Evolutionary conservation across 2,797 vertebrate species (phyloP), one percentile per base, ranked within the genome.

Genomic region (Coranthus polyacanthus): DNA sequence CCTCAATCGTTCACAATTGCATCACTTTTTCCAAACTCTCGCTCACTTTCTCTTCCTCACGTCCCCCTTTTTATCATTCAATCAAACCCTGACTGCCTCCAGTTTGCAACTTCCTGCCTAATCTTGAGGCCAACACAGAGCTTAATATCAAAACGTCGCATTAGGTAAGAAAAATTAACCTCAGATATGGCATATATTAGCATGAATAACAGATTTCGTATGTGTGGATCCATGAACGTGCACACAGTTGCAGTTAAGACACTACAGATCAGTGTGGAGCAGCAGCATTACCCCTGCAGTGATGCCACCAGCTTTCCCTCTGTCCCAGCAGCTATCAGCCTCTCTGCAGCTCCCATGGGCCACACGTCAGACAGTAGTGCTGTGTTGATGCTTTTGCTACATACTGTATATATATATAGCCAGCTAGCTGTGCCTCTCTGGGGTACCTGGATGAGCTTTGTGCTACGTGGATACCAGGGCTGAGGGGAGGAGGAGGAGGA

Each of bases 301-400:
- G 79, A 76, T 66, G 85, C 87, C 84, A 83, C 75, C 68, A 55
- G 78, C 88, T 71, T 71, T 88, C 82, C 78, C 82, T 72, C 76
- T 68, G 80, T 89, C 88, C 90, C 88, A 84, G 81, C 79, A 88
- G 89, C 85, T 79, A 82, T 83, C 82, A 88, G 83, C 83, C 82
- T 72, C 78, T 81, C 79, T 82, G 81, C 73, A 62, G 70, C 75
- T 90, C 88, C 88, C 90, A 60, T 17, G 88, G 89, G 90, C 79
- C 72, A n/a, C 67, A 52, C 79, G 82, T 88, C 90, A 92, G 83
- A 87, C 84, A 79, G 82, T 52, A 88, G 58, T 91, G 92, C 90
- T 92, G 90, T 86, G 91, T 86, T 89, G 90, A 92, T 91, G 87
- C 78, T 90, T 92, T 89, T 77, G 67, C 66, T 78, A 76, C 78